Evolutionary conservation across 2,113 vertebrate genomes (phyloP).

Genomic region (Scolopax mira): DNA sequence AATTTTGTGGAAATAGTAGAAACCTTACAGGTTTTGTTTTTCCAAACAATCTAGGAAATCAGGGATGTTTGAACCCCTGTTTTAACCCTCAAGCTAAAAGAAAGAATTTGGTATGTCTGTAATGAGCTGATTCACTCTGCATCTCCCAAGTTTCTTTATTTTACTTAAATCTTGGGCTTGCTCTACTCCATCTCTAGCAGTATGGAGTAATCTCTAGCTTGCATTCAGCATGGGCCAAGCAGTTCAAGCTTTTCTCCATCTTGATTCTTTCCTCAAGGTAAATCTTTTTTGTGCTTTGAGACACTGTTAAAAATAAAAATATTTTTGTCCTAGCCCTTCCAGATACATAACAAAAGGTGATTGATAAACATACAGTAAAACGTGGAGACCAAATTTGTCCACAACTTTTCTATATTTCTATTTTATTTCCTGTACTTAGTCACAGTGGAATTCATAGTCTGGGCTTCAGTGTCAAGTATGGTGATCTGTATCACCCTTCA

Average conservation of each 20-base stretch:
- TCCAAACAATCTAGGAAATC: background rate
- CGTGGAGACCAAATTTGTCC: background rate
- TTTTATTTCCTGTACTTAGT: background rate
- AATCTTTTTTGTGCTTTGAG: background rate
- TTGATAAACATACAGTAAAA: background rate
- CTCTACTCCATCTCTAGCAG: background rate
- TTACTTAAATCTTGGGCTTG: background rate
- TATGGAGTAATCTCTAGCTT: background rate
- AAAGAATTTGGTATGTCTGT: background rate
- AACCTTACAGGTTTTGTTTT: background rate
- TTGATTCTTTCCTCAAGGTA: background rate
- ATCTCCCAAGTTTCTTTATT: background rate
- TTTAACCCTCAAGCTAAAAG: background rate
- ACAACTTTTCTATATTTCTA: background rate
- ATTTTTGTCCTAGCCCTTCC: background rate
- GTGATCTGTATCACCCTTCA: background rate
- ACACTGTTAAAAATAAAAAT: background rate
- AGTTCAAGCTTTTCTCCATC: background rate
- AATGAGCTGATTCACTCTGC: background rate
- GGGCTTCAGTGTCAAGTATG: background rate
- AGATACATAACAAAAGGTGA: background rate
- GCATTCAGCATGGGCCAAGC: background rate
- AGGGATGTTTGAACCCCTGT: background rate
- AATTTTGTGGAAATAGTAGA: background rate
- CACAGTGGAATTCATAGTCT: background rate